These are phyloP conservation scores for Oligia strigilis DNA, from an alignment of 2,888 invertebrate species.

Conservation along the genomic window DNA sequence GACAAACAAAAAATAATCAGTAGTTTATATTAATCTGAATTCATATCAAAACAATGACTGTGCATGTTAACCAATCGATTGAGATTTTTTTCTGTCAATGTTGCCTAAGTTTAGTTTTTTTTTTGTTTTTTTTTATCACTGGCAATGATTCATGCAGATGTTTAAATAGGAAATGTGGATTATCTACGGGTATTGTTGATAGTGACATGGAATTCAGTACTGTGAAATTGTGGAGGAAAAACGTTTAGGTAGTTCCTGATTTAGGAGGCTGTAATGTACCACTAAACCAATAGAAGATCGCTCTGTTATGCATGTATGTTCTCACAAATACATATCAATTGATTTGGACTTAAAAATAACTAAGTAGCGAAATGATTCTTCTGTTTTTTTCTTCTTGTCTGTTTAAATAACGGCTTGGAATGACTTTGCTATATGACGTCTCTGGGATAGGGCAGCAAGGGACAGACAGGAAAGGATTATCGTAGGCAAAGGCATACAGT, in stretches of 20 bases:
- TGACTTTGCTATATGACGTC: too few species aligned
- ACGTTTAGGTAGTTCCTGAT: neutral
- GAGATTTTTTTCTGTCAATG: slow-evolving; percentile 26
- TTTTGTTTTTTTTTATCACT: slow-evolving; percentile 19
- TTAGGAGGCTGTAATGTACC: neutral
- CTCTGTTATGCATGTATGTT: too few species aligned
- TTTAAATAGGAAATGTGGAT: slow-evolving; percentile 37
- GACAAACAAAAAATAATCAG: slow-evolving; percentile 30
- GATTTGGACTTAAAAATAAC: too few species aligned
- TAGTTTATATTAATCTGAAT: slow-evolving; percentile 26
- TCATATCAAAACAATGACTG: slow-evolving; percentile 55
- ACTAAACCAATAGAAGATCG: neutral
- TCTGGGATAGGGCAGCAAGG: too few species aligned
- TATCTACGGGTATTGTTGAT: slow-evolving; percentile 39
- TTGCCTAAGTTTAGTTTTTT: slow-evolving; percentile 9
- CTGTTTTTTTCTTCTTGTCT: too few species aligned
- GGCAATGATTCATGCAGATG: slow-evolving; percentile 28
- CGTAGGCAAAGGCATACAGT: neutral
- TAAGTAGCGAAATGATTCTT: too few species aligned
- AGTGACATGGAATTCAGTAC: slow-evolving; percentile 6
- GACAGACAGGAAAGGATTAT: too few species aligned
- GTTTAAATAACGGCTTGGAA: too few species aligned
- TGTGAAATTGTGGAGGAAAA: slow-evolving; percentile 40
- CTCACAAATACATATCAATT: too few species aligned
- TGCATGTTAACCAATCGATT: slow-evolving; percentile 29